Base-by-base conservation (phyloP, 1,140 invertebrate genomes). In the Harpegnathos saltator region DNA sequence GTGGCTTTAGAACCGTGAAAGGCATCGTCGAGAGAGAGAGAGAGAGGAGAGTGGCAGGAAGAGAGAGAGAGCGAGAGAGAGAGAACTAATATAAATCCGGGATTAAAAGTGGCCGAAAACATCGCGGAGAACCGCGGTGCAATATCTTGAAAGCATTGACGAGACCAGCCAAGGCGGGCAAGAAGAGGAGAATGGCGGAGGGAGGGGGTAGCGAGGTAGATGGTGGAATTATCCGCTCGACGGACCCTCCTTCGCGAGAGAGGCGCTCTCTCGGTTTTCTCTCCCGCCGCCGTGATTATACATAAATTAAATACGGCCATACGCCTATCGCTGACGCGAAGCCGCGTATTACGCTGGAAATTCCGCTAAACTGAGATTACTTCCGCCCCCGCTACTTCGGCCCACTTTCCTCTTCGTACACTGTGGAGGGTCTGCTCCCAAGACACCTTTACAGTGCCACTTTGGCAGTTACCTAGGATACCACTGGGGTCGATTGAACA, bases 121-220 rank as follows among this genome's bases (percentile, higher is more conserved):
- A 88, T 83, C 56, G 58, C 14, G 44, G 81, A 69, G 19, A 86
- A 82, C 72, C 81, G 62, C 73, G 58, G 61, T 48, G 86, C 88
- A 88, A 88, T 88, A 84, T 84, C 86, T 86, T 86, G 86, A 88
- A 88, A 89, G 87, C 87, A 88, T 88, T 77, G 74, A 78, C 58
- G 58, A 62, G 56, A 11, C 58, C 17, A 78, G 26, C 24, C 3
- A 15, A 12, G 17, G 61, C 1, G 17, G 24, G 56, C 33, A 50
- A n/a, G n/a, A n/a, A n/a, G n/a, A n/a, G n/a, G n/a, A n/a, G n/a
- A n/a, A n/a, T n/a, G n/a, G n/a, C n/a, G n/a, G n/a, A n/a, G n/a
- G n/a, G n/a, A n/a, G n/a, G n/a, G n/a, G n/a, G n/a, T n/a, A n/a
- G n/a, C n/a, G n/a, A n/a, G n/a, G 26, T 22, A 19, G 11, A 12